A percentile compares a stretch with the other conserved stretches of the same genome.
Evolutionary conservation across 2,113 vertebrate species (phyloP).

Genomic region (Pterophyllum scalare): DNA sequence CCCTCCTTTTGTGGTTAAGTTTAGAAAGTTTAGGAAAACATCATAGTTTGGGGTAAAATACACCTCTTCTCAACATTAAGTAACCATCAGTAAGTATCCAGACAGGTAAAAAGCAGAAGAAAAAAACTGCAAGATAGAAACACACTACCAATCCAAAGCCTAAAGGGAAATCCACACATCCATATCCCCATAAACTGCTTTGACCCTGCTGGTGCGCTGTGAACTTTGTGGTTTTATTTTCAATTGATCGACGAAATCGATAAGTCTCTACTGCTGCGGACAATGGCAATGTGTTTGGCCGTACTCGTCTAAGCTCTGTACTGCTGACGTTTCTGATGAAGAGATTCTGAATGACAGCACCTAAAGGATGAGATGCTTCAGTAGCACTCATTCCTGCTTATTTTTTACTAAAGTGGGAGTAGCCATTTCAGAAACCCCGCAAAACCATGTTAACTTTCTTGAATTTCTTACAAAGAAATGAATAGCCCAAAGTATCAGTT

Average conservation of each 20-base stretch:
- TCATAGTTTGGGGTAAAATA: too few species aligned
- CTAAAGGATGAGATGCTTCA: too few species aligned
- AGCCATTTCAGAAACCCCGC: not conserved
- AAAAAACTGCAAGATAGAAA: not conserved
- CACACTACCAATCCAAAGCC: not conserved
- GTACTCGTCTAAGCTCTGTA: too few species aligned
- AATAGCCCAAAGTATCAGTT: not conserved
- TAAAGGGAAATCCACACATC: not conserved
- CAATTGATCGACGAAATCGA: not conserved
- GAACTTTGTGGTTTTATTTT: not conserved
- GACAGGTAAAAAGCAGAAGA: not conserved
- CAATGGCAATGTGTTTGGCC: too few species aligned
- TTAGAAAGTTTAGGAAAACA: too few species aligned
- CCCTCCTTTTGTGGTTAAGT: too few species aligned
- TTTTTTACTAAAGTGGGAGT: not conserved
- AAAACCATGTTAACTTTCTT: not conserved
- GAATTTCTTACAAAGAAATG: not conserved
- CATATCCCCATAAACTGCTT: not conserved
- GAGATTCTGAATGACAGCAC: too few species aligned
- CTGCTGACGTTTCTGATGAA: too few species aligned
- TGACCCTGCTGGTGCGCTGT: fast-evolving
- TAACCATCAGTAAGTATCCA: not conserved
- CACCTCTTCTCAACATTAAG: too few species aligned
- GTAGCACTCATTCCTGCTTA: too few species aligned
- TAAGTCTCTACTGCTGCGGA: too few species aligned